These are phyloP conservation scores for Mesoligia furuncula DNA, from an alignment of 2,888 invertebrate genomes.

Conservation along the genomic window DNA sequence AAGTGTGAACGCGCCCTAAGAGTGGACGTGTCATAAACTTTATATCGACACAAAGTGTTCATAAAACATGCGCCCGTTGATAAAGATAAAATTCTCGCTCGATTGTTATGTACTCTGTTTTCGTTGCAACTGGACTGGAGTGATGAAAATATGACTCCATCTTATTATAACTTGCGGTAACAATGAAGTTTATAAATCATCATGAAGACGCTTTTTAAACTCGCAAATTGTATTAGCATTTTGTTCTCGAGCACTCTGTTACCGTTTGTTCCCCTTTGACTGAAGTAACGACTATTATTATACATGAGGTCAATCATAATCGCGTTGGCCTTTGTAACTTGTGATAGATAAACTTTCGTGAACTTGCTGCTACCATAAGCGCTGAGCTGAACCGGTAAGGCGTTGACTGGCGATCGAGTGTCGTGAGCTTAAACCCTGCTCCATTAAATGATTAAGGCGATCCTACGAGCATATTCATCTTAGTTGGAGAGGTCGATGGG, in stretches of 20 bases:
- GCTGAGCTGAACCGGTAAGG: constrained; percentile 14
- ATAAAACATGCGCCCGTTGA: constrained; percentile 65
- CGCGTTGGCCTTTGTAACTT: constrained; percentile 41
- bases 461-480: constrained; percentile 33
- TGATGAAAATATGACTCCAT: constrained; percentile 29
- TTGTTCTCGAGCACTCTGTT: constrained; percentile 11
- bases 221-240: constrained; percentile 38
- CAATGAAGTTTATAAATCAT: constrained; percentile 22
- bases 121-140: constrained; percentile 19
- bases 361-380: constrained; percentile 50
- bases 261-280: background rate
- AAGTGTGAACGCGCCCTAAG: constrained; percentile 32
- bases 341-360: constrained; percentile 49
- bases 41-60: constrained; percentile 69
- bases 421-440: constrained; percentile 37
- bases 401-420: constrained; percentile 38
- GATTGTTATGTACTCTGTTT: constrained; percentile 48
- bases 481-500: constrained; percentile 42
- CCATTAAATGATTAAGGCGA: constrained; percentile 38
- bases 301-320: constrained; percentile 45
- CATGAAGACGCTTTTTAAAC: constrained; percentile 5
- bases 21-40: constrained; percentile 76
- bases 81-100: constrained; percentile 49
- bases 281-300: constrained; percentile 26
- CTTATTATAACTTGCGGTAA: background rate